These are phyloP conservation scores for Diabrotica virgifera DNA, from an alignment of 1,140 invertebrate genomes.

Conservation along the genomic window DNA sequence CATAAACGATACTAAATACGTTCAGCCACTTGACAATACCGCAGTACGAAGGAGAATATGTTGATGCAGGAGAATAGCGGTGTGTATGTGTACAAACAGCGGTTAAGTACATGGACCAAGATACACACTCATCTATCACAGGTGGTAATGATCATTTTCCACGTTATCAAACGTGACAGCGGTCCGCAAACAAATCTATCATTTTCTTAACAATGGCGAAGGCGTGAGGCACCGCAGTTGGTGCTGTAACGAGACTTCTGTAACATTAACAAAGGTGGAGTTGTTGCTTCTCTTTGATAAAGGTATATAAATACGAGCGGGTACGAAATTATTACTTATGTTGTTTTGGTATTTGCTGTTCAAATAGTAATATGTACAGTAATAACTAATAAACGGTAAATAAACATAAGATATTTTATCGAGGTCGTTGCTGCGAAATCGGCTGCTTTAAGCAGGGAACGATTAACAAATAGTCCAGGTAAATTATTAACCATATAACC, in stretches of 20 bases:
- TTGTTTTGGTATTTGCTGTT: too few species aligned
- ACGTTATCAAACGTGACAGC: background rate
- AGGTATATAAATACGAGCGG: too few species aligned
- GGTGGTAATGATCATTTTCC: background rate
- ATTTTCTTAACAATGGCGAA: background rate
- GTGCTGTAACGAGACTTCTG: background rate
- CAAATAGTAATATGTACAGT: too few species aligned
- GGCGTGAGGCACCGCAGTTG: background rate
- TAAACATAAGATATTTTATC: too few species aligned
- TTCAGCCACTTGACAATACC: too few species aligned
- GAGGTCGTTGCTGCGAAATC: too few species aligned
- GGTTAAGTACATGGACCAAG: background rate
- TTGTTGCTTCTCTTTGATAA: background rate
- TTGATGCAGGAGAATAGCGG: background rate
- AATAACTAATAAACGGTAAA: too few species aligned
- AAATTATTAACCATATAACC: too few species aligned
- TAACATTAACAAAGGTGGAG: background rate
- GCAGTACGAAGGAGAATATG: background rate
- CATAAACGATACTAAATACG: too few species aligned
- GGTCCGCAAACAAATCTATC: constrained; percentile 1
- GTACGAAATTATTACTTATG: too few species aligned
- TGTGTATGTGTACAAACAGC: background rate
- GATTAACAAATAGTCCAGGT: too few species aligned
- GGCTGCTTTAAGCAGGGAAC: too few species aligned
- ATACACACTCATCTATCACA: constrained; percentile 2